Evolutionary conservation across 2,888 invertebrate species (phyloP).

Genomic region (Luperina nickerlii): DNA sequence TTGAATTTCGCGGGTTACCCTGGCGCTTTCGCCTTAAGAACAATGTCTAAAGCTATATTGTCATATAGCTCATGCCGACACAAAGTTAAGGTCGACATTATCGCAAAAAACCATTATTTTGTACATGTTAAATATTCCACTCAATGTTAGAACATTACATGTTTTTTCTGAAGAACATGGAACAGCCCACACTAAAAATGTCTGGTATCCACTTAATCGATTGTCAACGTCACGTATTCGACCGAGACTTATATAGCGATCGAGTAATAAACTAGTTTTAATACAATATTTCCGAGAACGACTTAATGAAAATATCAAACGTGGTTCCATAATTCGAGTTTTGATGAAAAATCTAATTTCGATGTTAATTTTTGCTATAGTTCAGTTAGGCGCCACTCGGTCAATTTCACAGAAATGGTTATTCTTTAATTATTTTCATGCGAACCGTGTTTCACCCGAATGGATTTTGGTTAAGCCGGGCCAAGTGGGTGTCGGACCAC

Average conservation of each 20-base stretch:
- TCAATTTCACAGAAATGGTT: not conserved
- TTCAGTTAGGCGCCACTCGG: too few relatives aligned
- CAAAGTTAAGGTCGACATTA: not conserved
- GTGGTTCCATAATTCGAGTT: not conserved
- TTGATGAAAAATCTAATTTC: not conserved
- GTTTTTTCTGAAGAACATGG: not conserved
- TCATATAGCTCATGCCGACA: not conserved
- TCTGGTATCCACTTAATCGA: not conserved
- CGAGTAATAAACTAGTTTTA: conserved; percentile 5
- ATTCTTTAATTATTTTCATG: not conserved
- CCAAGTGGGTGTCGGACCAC: too few relatives aligned
- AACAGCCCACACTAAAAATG: not conserved
- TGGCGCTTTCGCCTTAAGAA: too few relatives aligned
- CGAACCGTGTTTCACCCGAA: not conserved
- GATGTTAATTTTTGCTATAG: not conserved
- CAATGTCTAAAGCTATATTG: too few relatives aligned
- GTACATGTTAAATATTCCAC: not conserved
- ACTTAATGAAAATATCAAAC: not conserved
- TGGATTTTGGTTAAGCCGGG: not conserved
- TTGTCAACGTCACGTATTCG: not conserved
- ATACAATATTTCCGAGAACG: not conserved
- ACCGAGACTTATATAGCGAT: not conserved
- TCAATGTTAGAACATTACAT: not conserved
- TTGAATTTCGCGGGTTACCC: too few relatives aligned
- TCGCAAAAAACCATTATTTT: not conserved